Evolutionary conservation across 2,113 vertebrate species (phyloP).

Genomic region (Hydrolagus affinis): DNA sequence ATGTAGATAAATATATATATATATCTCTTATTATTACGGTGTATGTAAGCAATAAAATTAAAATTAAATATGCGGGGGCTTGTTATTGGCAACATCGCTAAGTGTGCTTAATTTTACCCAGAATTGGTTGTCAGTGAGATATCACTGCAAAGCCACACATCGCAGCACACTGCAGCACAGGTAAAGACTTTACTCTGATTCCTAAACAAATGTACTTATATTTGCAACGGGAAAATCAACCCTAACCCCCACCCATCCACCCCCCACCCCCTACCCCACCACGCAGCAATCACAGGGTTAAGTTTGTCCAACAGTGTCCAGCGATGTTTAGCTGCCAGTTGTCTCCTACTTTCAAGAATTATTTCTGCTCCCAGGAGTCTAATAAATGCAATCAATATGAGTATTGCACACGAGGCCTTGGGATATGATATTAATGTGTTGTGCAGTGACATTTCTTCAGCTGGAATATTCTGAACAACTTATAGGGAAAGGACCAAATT

Average conservation of each 20-base stretch:
- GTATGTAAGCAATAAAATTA: too few species aligned
- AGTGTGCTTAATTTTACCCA: background rate
- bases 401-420: conserved; percentile 99
- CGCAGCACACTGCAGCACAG: background rate
- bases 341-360: conserved; percentile 99
- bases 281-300: conserved; percentile 18
- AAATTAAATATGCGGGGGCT: background rate
- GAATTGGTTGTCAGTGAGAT: background rate
- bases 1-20: too few species aligned
- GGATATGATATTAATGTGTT: conserved; percentile 99
- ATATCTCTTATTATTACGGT: too few species aligned
- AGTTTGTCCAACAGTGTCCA: conserved; percentile 14
- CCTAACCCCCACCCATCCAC: background rate
- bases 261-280: background rate
- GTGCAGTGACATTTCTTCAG: conserved; percentile 99
- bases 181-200: background rate
- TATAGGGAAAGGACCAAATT: conserved; percentile 98
- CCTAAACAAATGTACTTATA: background rate
- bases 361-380: conserved; percentile 99
- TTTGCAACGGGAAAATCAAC: background rate
- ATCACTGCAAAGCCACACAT: background rate
- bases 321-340: conserved; percentile 96
- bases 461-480: conserved; percentile 99
- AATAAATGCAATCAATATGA: conserved; percentile 99
- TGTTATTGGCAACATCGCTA: background rate